Conservation (phyloP, 2,113 vertebrate species). For the Odontophorus gujanensis region DNA sequence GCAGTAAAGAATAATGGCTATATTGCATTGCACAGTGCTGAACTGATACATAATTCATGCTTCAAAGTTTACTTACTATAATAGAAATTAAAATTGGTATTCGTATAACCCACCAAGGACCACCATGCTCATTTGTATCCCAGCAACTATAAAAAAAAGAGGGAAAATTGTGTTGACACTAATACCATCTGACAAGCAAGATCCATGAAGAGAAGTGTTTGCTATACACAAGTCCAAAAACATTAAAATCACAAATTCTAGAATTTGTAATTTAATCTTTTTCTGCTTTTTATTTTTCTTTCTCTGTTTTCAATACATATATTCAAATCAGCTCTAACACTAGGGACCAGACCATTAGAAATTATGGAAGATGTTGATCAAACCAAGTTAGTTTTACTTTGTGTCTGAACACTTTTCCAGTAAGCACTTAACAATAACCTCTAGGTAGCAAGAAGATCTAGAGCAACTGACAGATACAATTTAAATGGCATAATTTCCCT, state of each 20-base stretch:
- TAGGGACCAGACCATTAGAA: not conserved
- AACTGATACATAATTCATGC: not conserved
- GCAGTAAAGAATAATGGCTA: not conserved
- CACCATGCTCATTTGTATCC: slow-evolving; percentile 81
- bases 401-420: not conserved
- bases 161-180: not conserved
- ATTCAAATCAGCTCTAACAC: not conserved
- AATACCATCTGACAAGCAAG: not conserved
- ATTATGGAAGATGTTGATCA: fast-evolving
- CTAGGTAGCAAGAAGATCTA: not conserved
- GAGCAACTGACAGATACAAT: not conserved
- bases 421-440: not conserved
- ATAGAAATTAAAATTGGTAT: slow-evolving; percentile 83
- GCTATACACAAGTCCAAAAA: not conserved
- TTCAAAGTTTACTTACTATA: slow-evolving; percentile 77
- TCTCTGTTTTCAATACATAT: not conserved
- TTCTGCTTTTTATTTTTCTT: not conserved
- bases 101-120: slow-evolving; percentile 84
- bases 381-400: not conserved
- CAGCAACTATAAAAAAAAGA: slow-evolving; percentile 77
- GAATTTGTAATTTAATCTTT: not conserved
- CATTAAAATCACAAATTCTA: not conserved
- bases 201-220: not conserved
- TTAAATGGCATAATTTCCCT: not conserved
- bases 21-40: not conserved